phyloP scores from a whole-genome alignment of 2,113 vertebrate genomes.

The Leuciscus idus region DNA sequence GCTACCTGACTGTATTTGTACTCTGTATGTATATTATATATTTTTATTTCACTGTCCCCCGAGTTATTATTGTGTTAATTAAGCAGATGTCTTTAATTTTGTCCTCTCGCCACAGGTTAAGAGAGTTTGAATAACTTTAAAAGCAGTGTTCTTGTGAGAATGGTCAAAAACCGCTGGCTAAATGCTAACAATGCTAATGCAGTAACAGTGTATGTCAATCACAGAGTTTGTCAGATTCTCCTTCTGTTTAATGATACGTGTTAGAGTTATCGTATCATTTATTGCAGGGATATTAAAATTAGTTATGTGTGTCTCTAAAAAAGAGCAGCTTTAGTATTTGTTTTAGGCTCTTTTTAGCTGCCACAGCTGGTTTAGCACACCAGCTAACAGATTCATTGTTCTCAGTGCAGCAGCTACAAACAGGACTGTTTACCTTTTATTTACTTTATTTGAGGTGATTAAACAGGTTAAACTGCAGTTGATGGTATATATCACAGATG shows the following conservation, averaged over 20 bases:
- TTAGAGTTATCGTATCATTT: background rate
- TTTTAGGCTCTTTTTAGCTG: conserved; percentile 9
- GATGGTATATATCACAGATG: background rate
- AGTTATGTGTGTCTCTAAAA: background rate
- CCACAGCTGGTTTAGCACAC: conserved; percentile 34
- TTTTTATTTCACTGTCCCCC: background rate
- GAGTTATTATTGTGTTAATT: too few relatives aligned
- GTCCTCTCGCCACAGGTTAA: background rate
- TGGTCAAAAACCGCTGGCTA: conserved; percentile 21
- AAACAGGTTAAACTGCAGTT: background rate
- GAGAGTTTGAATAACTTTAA: conserved; percentile 38
- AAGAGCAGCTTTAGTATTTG: background rate
- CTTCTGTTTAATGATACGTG: background rate
- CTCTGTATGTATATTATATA: conserved; percentile 61
- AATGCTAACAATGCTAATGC: conserved; percentile 36
- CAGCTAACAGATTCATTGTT: conserved; percentile 60
- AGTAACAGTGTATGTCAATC: background rate
- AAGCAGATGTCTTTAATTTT: background rate
- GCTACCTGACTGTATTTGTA: conserved; percentile 50
- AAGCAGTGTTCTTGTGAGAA: background rate
- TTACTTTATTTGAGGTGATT: background rate
- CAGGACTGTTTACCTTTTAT: background rate
- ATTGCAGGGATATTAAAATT: background rate
- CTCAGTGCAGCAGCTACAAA: conserved; percentile 40
- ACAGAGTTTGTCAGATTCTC: background rate